phyloP scores from a whole-genome alignment of 2,797 vertebrate species.

The Cottoperca gobio region DNA sequence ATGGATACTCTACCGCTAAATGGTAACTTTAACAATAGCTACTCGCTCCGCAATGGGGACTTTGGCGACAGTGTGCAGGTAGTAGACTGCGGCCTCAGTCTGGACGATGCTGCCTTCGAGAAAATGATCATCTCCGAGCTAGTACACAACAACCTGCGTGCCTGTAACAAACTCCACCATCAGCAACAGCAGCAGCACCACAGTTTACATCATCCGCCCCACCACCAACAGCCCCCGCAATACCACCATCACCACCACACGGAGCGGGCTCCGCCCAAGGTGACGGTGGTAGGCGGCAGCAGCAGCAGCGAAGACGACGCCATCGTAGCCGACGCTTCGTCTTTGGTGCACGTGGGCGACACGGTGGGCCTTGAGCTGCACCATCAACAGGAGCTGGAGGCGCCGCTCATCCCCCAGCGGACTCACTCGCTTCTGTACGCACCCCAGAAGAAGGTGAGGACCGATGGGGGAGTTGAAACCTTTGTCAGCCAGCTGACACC shows the following conservation, averaged over 20 bases:
- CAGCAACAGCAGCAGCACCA: conserved; percentile 88
- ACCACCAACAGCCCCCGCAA: conserved; percentile 83
- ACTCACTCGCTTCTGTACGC: conserved; percentile 99
- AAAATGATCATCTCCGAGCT: conserved; percentile 99
- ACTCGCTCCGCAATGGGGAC: conserved; percentile 96
- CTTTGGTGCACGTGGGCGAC: conserved; percentile 90
- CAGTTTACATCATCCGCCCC: conserved; percentile 88
- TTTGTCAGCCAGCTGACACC: conserved; percentile 92
- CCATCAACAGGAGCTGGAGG: conserved; percentile 92
- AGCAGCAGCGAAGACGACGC: conserved; percentile 93
- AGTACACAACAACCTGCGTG: conserved; percentile 99
- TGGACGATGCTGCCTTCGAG: conserved; percentile 98
- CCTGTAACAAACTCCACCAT: conserved; percentile 91
- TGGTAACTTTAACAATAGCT: conserved; percentile 99
- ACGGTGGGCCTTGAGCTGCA: conserved; percentile 90
- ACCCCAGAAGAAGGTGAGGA: conserved; percentile 96
- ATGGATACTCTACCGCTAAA: conserved; percentile 99
- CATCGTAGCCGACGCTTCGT: conserved; percentile 92
- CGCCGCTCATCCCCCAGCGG: conserved; percentile 97
- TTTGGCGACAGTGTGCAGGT: conserved; percentile 95
- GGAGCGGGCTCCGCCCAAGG: conserved; percentile 91
- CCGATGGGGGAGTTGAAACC: conserved; percentile 86
- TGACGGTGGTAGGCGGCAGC: conserved; percentile 87
- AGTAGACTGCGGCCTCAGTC: conserved; percentile 97
- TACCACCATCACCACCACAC: conserved; percentile 91